Evolutionary conservation across 2,888 invertebrate species (phyloP).

Genomic region (Disparrhopalites patrizii): DNA sequence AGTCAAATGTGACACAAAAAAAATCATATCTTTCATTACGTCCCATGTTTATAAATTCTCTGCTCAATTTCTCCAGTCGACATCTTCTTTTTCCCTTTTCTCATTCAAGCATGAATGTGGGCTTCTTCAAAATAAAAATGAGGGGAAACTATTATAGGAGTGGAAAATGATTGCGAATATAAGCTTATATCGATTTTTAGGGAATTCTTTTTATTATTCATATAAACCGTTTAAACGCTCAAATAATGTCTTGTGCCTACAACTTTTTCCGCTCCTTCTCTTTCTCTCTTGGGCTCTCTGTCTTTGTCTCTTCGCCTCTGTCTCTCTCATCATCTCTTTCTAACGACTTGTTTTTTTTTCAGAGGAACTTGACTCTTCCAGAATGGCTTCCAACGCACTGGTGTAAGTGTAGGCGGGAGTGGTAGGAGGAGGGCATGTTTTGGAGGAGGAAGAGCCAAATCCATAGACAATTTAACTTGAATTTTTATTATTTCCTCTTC

Average conservation of each 20-base stretch:
- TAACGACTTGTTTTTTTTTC: neutral
- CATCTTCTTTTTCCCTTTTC: too few species aligned
- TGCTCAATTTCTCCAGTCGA: neutral
- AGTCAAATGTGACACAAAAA: too few species aligned
- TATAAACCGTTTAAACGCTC: constrained; percentile 3
- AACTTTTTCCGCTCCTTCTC: neutral
- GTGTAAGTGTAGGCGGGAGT: too few species aligned
- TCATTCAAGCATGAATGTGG: too few species aligned
- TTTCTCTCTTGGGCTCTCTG: neutral
- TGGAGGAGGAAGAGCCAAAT: too few species aligned
- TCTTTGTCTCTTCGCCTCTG: neutral
- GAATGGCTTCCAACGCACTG: too few species aligned
- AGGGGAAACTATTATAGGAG: too few species aligned
- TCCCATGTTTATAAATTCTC: neutral
- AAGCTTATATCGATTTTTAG: constrained; percentile 4
- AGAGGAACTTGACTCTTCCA: neutral
- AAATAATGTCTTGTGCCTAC: constrained; percentile 11
- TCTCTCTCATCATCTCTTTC: neutral
- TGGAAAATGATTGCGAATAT: too few species aligned
- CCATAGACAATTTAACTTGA: neutral
- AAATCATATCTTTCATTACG: constrained; percentile 3
- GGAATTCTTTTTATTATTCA: neutral
- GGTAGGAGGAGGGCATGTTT: too few species aligned
- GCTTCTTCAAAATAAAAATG: too few species aligned
- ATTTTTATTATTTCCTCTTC: neutral